Percentiles rank a stretch among this genome's conserved stretches.
These are phyloP conservation scores for Vireo altiloquus DNA, from an alignment of 2,113 vertebrate genomes.

Conservation along the genomic window DNA sequence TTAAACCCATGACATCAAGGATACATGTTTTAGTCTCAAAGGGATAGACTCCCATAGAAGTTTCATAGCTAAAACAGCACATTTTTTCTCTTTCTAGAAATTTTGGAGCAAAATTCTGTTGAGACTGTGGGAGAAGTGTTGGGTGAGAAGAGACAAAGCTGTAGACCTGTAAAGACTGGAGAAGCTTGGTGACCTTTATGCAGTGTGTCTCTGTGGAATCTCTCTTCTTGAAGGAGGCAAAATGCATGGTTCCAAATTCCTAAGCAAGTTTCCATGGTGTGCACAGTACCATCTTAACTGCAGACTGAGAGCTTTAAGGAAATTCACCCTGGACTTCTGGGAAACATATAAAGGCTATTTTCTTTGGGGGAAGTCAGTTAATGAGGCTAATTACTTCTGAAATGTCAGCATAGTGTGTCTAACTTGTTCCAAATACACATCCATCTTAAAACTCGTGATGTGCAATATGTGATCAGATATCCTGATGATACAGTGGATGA, in stretches of 20 bases:
- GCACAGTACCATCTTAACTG: background rate
- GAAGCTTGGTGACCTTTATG: background rate
- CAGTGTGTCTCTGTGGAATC: background rate
- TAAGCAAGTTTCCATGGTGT: background rate
- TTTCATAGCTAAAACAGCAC: background rate
- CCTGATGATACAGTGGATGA: background rate
- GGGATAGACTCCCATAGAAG: background rate
- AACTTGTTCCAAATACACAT: background rate
- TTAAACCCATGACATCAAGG: background rate
- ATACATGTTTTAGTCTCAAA: background rate
- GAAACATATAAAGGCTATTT: background rate
- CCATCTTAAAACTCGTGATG: background rate
- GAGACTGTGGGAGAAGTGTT: background rate
- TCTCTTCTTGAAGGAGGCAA: background rate
- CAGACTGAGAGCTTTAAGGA: background rate
- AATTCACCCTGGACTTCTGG: background rate
- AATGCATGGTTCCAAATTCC: background rate
- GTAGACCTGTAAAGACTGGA: background rate
- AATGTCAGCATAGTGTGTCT: background rate
- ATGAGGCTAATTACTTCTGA: background rate
- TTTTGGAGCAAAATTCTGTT: background rate
- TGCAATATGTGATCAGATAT: background rate
- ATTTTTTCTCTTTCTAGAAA: background rate
- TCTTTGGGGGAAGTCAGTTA: background rate
- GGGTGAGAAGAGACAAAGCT: background rate